Conservation (phyloP, 92 coral and sea anemone genomes). For the Epizoanthus scotinus region DNA sequence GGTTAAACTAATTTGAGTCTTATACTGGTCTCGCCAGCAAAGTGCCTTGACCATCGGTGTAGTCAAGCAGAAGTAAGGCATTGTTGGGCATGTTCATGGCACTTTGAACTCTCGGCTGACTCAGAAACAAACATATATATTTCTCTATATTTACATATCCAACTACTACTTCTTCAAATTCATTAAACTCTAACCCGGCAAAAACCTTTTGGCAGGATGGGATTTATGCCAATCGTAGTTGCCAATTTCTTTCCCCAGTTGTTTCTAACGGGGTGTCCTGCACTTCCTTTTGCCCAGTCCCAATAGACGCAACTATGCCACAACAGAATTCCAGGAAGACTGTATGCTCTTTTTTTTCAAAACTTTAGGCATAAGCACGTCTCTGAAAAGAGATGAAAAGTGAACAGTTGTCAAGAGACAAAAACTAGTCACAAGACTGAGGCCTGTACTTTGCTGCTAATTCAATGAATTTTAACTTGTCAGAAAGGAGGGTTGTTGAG, state of each 20-base stretch:
- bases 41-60: conserved; percentile 72
- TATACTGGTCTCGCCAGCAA: conserved; percentile 54
- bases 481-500: not conserved
- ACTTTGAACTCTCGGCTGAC: conserved; percentile 36
- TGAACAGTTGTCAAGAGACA: conserved; percentile 47
- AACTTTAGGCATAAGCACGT: conserved; percentile 22
- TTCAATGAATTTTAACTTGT: conserved; percentile 22
- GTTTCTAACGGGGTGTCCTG: conserved; percentile 26
- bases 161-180: conserved; percentile 33
- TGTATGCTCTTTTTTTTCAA: conserved; percentile 28
- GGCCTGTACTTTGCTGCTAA: conserved; percentile 16
- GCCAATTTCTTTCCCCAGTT: conserved; percentile 35
- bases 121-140: conserved; percentile 38
- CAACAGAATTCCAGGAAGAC: conserved; percentile 46
- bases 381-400: conserved; percentile 10
- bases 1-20: conserved; percentile 54
- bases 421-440: conserved; percentile 45
- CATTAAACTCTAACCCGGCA: conserved; percentile 40
- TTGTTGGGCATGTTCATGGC: conserved; percentile 44
- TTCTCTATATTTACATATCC: conserved; percentile 26
- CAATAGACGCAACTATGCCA: conserved; percentile 36
- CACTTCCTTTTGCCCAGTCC: conserved; percentile 38
- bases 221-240: conserved; percentile 31
- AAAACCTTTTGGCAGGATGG: too few species aligned
- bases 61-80: conserved; percentile 39